A percentile compares a stretch with the other conserved stretches of the same genome.
Evolutionary conservation across 1,140 invertebrate genomes (phyloP).

Genomic region (Asbolus verrucosus): DNA sequence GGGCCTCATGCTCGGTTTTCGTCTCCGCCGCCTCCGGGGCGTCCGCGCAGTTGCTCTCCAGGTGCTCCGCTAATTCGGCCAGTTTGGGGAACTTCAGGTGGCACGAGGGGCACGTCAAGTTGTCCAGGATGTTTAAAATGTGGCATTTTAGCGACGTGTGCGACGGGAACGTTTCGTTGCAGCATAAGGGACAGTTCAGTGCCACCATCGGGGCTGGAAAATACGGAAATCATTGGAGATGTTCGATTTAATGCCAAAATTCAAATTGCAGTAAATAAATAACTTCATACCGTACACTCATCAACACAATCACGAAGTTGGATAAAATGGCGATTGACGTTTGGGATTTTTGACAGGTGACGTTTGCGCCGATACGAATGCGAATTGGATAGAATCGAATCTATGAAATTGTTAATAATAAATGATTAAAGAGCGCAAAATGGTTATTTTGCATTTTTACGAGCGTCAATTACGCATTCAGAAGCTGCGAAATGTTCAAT

Average conservation of each 20-base stretch:
- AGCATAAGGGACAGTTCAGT: constrained; percentile 74
- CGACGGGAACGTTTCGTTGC: constrained; percentile 71
- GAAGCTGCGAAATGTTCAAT: too few species aligned
- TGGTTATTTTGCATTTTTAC: too few species aligned
- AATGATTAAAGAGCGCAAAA: too few species aligned
- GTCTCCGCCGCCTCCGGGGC: constrained; percentile 19
- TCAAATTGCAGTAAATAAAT: constrained; percentile 51
- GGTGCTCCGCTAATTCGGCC: constrained; percentile 73
- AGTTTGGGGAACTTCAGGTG: constrained; percentile 73
- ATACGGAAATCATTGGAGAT: too few species aligned
- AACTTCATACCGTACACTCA: constrained; percentile 57
- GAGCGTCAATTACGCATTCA: too few species aligned
- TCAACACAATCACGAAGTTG: constrained; percentile 53
- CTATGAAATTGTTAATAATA: too few species aligned
- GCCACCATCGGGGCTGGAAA: constrained; percentile 42
- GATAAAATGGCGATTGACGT: constrained; percentile 52
- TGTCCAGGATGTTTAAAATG: constrained; percentile 70
- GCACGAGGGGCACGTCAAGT: constrained; percentile 72
- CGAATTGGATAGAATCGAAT: background rate
- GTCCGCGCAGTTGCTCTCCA: constrained; percentile 71
- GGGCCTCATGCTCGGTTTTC: constrained; percentile 52
- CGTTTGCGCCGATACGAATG: background rate
- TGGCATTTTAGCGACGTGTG: constrained; percentile 71
- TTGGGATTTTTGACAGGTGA: constrained; percentile 4
- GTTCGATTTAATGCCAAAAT: background rate